A percentile compares a stretch with the other conserved stretches of the same genome.
These are phyloP conservation scores for Petrosia ficiformis DNA, from an alignment of 37 sponge, comb jelly and placozoan genomes.

Conservation along the genomic window DNA sequence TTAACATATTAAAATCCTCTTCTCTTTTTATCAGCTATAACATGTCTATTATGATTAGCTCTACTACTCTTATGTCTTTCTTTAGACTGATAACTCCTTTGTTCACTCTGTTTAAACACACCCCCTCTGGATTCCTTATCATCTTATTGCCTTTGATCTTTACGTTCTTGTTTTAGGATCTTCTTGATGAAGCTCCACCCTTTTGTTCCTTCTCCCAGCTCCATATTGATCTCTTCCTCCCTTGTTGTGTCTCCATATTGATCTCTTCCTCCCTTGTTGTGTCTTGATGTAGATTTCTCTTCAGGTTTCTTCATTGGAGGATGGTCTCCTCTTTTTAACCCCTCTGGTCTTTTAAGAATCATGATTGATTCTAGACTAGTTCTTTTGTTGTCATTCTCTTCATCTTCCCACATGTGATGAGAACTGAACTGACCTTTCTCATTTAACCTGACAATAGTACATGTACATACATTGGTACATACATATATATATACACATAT, in stretches of 20 bases:
- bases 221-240: too few species aligned
- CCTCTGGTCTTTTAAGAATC: slow-evolving; percentile 16
- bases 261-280: not conserved
- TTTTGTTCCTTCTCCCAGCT: not conserved
- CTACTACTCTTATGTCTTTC: slow-evolving; percentile 59
- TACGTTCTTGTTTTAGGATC: not conserved
- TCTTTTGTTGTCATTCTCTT: slow-evolving; percentile 20
- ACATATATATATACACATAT: too few species aligned
- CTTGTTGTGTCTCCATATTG: too few species aligned
- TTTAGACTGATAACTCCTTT: slow-evolving; percentile 40
- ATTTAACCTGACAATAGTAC: slow-evolving; percentile 36
- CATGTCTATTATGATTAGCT: slow-evolving; percentile 74
- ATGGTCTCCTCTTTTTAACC: slow-evolving; percentile 19
- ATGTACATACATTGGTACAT: not conserved
- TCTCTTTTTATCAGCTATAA: slow-evolving; percentile 65
- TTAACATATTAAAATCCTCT: not conserved
- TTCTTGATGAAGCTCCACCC: not conserved
- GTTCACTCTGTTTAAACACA: not conserved
- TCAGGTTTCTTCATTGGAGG: not conserved
- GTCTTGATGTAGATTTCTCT: slow-evolving; percentile 1
- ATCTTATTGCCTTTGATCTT: not conserved
- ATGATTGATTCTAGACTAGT: not conserved
- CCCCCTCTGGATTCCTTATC: not conserved
- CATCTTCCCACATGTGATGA: slow-evolving; percentile 4
- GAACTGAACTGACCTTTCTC: slow-evolving; percentile 39